These are phyloP conservation scores for Brachionus rotundiformis DNA, from an alignment of 1,140 invertebrate genomes.

Conservation along the genomic window DNA sequence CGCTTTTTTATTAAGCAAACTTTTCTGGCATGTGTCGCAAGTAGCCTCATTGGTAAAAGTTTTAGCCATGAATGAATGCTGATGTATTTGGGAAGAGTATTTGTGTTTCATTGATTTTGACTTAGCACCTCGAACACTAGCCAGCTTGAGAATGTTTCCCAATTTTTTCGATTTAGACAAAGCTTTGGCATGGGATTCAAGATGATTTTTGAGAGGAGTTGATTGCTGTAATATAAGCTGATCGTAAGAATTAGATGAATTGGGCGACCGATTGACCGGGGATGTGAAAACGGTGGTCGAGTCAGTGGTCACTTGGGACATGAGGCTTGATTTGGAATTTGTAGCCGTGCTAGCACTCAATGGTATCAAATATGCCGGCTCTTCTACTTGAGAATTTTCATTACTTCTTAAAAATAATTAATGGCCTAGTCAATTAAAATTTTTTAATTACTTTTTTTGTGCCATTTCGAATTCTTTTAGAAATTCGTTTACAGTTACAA, in stretches of 20 bases:
- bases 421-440: background rate
- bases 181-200: constrained; percentile 14
- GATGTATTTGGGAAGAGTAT: constrained; percentile 21
- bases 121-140: constrained; percentile 37
- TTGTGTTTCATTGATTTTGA: constrained; percentile 50
- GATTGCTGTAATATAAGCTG: constrained; percentile 11
- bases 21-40: constrained; percentile 45
- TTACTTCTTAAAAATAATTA: background rate
- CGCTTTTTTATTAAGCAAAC: constrained; percentile 9
- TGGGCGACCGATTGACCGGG: background rate
- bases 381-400: constrained; percentile 12
- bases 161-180: constrained; percentile 44
- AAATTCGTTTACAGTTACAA: constrained; percentile 48
- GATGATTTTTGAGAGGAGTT: constrained; percentile 23
- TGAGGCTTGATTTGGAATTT: constrained; percentile 12
- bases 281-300: background rate
- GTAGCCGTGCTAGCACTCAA: background rate
- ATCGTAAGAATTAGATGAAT: background rate
- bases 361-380: constrained; percentile 4
- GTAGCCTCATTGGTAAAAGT: background rate
- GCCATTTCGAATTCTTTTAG: constrained; percentile 37
- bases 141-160: constrained; percentile 44
- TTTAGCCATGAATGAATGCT: constrained; percentile 29
- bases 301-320: background rate
- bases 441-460: background rate